Percentiles rank a stretch among this genome's conserved stretches.
These are phyloP conservation scores for Rallus limicola DNA, from an alignment of 2,113 vertebrate genomes.

Conservation along the genomic window DNA sequence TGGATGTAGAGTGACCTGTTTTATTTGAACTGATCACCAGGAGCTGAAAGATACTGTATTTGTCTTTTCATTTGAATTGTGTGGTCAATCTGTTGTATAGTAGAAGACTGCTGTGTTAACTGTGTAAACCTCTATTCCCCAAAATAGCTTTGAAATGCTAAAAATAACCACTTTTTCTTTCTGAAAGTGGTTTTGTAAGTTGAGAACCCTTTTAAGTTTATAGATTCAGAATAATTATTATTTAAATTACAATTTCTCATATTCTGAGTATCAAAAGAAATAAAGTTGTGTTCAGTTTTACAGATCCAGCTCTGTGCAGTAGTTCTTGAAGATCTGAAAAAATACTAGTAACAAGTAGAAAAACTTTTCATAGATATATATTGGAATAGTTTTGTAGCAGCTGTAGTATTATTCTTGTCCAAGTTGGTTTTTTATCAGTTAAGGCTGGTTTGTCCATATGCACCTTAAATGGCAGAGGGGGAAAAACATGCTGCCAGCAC, in stretches of 20 bases:
- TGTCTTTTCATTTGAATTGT: neutral
- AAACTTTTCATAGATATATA: neutral
- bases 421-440: accelerated
- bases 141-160: neutral
- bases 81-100: neutral
- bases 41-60: neutral
- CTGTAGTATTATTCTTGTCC: neutral
- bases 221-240: neutral
- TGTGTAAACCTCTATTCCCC: neutral
- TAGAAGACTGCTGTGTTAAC: neutral
- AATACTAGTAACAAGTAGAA: neutral
- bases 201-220: neutral
- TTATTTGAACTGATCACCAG: neutral
- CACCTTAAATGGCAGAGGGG: neutral
- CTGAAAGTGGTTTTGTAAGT: neutral
- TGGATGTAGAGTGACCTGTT: neutral
- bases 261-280: neutral
- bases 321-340: neutral
- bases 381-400: neutral
- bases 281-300: neutral
- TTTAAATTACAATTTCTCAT: neutral
- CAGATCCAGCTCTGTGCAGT: neutral
- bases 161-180: neutral
- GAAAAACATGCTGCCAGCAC: neutral
- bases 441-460: neutral